Evolutionary conservation across 1,140 invertebrate species (phyloP).

Genomic region (Polyergus mexicanus): DNA sequence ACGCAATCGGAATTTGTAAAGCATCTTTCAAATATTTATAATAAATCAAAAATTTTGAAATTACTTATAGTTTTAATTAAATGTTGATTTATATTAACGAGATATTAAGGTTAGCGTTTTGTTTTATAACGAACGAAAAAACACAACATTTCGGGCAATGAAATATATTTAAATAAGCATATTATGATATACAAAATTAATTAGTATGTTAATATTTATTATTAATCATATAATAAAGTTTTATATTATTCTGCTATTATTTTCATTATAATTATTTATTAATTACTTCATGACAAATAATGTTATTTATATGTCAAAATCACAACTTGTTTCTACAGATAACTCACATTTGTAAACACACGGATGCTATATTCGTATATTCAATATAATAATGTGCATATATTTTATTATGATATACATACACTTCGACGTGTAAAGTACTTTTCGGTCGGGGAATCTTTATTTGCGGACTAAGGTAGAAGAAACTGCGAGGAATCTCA

Average conservation of each 20-base stretch:
- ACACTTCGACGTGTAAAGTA: background rate
- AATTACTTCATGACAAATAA: background rate
- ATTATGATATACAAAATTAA: background rate
- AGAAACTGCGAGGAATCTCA: conserved; percentile 55
- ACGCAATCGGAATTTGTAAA: background rate
- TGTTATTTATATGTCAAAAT: background rate
- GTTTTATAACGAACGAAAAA: background rate
- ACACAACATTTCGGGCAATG: background rate
- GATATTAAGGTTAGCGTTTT: background rate
- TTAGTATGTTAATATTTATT: background rate
- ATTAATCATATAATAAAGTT: background rate
- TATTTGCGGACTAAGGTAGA: conserved; percentile 38
- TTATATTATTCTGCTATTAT: background rate
- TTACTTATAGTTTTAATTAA: conserved; percentile 12
- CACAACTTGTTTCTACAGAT: background rate
- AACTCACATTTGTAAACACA: background rate
- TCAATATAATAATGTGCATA: background rate
- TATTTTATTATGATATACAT: background rate
- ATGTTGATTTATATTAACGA: background rate
- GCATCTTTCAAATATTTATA: background rate
- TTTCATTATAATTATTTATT: background rate
- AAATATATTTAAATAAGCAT: background rate
- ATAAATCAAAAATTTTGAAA: background rate
- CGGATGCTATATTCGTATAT: background rate
- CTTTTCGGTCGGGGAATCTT: conserved; percentile 3